Evolutionary conservation across 2,888 invertebrate genomes (phyloP).

Genomic region (Monopis laevigella): DNA sequence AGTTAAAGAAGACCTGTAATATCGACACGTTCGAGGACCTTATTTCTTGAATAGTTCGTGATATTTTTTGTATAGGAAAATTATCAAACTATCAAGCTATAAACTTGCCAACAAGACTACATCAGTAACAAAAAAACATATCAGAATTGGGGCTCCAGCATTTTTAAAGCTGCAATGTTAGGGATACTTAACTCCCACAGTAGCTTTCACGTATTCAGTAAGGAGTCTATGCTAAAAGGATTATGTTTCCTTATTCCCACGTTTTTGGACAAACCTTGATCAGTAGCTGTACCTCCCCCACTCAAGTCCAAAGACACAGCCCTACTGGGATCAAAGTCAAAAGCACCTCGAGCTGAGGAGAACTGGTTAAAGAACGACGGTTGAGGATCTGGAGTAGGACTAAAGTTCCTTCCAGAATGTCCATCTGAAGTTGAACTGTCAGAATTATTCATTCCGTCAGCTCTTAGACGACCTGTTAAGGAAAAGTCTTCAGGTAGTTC

Average conservation of each 20-base stretch:
- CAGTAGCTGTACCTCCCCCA: conserved; percentile 45
- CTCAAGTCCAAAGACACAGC: conserved; percentile 60
- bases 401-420: conserved; percentile 53
- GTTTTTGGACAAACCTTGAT: conserved; percentile 60
- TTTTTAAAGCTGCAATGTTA: too few species aligned
- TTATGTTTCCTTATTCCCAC: conserved; percentile 73
- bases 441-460: conserved; percentile 68
- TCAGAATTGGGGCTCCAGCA: too few species aligned
- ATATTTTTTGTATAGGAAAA: too few species aligned
- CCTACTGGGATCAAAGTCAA: conserved; percentile 58
- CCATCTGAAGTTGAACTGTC: conserved; percentile 64
- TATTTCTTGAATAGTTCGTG: too few species aligned
- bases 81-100: too few species aligned
- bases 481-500: conserved; percentile 72
- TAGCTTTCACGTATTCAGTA: conserved; percentile 74
- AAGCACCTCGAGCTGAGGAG: conserved; percentile 40
- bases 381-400: conserved; percentile 54
- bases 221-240: conserved; percentile 91
- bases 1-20: too few species aligned
- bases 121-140: too few species aligned
- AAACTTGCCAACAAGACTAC: too few species aligned
- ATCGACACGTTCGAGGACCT: too few species aligned
- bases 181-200: too few species aligned
- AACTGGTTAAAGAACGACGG: conserved; percentile 57
- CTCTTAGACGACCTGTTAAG: conserved; percentile 64